These are phyloP conservation scores for Campylomormyrus numenius DNA, from an alignment of 2,113 vertebrate genomes.

Conservation along the genomic window DNA sequence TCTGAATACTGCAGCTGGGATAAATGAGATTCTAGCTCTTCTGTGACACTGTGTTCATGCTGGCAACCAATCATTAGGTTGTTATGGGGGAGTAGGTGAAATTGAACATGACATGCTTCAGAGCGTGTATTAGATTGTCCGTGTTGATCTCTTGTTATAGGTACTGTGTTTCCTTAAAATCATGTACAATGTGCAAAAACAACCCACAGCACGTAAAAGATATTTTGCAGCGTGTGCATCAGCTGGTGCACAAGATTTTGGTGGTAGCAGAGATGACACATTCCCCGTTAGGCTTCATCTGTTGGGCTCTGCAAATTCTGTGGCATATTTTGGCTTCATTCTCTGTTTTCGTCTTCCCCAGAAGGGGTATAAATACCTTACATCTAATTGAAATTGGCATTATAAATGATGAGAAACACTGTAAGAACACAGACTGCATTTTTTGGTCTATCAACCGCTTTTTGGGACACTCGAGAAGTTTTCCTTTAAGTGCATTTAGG, in stretches of 20 bases:
- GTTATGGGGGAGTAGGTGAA: not conserved
- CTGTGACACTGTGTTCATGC: not conserved
- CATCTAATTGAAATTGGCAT: not conserved
- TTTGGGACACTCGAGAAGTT: not conserved
- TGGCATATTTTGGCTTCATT: not conserved
- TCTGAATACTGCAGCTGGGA: not conserved
- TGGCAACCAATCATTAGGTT: not conserved
- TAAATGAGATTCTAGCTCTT: not conserved
- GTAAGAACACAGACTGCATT: constrained; percentile 2
- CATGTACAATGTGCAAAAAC: too few species aligned
- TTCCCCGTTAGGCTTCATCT: not conserved
- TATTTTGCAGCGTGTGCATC: not conserved
- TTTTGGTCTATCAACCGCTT: not conserved
- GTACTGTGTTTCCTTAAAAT: not conserved
- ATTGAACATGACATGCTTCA: not conserved
- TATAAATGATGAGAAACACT: constrained; percentile 6
- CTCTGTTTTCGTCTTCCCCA: not conserved
- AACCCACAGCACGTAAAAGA: not conserved
- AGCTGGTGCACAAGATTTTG: not conserved
- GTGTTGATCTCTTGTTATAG: not conserved
- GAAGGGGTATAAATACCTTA: not conserved
- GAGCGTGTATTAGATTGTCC: not conserved
- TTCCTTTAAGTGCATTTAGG: constrained; percentile 4
- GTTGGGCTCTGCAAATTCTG: not conserved
- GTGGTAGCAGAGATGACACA: not conserved